These are phyloP conservation scores for Oasisia sp. DNA, from an alignment of 2,888 invertebrate genomes.

Conservation along the genomic window DNA sequence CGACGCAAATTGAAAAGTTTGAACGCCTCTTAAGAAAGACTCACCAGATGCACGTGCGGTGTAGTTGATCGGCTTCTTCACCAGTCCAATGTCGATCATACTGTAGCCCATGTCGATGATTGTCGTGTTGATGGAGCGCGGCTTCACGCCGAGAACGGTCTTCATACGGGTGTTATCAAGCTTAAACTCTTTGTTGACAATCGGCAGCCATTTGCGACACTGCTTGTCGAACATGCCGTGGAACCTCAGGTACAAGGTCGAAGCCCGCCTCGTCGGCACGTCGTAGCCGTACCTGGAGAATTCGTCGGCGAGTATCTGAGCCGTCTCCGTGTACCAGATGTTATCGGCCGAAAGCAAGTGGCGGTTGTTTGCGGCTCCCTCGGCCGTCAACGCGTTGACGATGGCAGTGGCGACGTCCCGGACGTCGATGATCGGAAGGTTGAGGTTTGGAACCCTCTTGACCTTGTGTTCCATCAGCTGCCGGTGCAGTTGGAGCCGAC, in stretches of 20 bases:
- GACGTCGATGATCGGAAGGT: constrained; percentile 68
- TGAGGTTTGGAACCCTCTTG: constrained; percentile 62
- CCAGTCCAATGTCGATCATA: constrained; percentile 68
- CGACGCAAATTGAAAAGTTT: no score
- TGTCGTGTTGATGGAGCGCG: constrained; percentile 65
- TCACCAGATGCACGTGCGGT: neutral
- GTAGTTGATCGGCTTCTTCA: constrained; percentile 62
- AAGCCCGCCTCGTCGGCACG: constrained; percentile 64
- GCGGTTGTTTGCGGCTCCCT: constrained; percentile 51
- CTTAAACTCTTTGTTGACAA: neutral
- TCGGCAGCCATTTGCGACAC: constrained; percentile 37
- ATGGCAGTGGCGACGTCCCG: constrained; percentile 66
- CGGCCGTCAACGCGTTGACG: constrained; percentile 36
- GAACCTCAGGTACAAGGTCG: constrained; percentile 63
- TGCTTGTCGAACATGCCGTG: constrained; percentile 65
- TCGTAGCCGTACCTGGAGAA: constrained; percentile 66
- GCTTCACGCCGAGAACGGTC: constrained; percentile 66
- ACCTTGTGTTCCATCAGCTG: constrained; percentile 20
- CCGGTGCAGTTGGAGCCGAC: neutral
- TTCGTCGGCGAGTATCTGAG: constrained; percentile 66
- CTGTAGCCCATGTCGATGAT: constrained; percentile 69
- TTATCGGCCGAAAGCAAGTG: constrained; percentile 65
- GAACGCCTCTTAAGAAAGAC: neutral
- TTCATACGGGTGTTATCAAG: constrained; percentile 61
- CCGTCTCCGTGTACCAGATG: constrained; percentile 68